A percentile compares a stretch with the other conserved stretches of the same genome.
phyloP scores from a whole-genome alignment of 2,888 invertebrate genomes.

The Cosmia trapezina region DNA sequence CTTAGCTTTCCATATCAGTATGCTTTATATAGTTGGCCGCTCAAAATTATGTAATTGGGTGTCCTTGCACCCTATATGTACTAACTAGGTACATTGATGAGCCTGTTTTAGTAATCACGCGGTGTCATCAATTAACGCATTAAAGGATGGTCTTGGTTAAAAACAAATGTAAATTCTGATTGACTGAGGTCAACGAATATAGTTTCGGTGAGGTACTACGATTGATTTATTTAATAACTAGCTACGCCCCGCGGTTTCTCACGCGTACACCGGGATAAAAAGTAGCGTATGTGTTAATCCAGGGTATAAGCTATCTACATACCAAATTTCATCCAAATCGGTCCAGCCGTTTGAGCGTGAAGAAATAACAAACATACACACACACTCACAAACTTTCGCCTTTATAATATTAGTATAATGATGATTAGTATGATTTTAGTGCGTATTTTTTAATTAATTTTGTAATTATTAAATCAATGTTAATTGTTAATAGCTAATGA shows the following conservation, averaged over 20 bases:
- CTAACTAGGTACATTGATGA: slow-evolving; percentile 47
- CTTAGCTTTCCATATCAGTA: slow-evolving; percentile 30
- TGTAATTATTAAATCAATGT: slow-evolving; percentile 5
- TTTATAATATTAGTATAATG: too few species aligned
- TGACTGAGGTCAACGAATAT: slow-evolving; percentile 32
- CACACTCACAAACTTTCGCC: too few species aligned
- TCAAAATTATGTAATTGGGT: slow-evolving; percentile 65
- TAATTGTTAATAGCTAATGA: slow-evolving; percentile 5
- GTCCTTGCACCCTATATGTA: slow-evolving; percentile 59
- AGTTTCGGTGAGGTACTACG: background rate
- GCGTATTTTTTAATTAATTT: slow-evolving; percentile 5
- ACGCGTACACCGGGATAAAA: too few species aligned
- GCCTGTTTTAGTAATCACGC: slow-evolving; percentile 22
- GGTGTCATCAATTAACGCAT: slow-evolving; percentile 56
- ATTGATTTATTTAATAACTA: too few species aligned
- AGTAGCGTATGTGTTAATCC: too few species aligned
- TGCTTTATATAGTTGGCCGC: slow-evolving; percentile 29
- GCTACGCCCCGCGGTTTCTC: too few species aligned
- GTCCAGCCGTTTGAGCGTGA: too few species aligned
- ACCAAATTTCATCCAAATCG: too few species aligned
- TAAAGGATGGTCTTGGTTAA: background rate
- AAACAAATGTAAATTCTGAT: slow-evolving; percentile 45
- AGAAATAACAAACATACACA: too few species aligned
- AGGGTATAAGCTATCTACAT: too few species aligned
- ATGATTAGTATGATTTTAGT: background rate